Conservation (phyloP, 2,888 invertebrate genomes). For the Matsumyia berberina region DNA sequence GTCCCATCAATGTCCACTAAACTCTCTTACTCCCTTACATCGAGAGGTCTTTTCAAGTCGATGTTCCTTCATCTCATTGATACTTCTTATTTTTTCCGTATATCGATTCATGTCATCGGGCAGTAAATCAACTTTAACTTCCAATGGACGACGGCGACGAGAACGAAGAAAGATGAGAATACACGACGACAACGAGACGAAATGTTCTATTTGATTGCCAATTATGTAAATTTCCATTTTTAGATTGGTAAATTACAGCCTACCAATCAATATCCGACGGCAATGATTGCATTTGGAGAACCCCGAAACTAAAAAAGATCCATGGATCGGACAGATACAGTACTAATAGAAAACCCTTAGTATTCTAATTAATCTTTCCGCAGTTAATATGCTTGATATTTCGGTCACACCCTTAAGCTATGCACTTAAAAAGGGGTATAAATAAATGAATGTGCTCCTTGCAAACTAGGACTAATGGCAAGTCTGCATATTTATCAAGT, state of each 20-base stretch:
- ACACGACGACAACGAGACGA: slow-evolving; percentile 32
- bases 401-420: neutral
- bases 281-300: slow-evolving; percentile 39
- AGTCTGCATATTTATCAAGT: neutral
- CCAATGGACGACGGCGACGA: slow-evolving; percentile 1
- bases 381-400: neutral
- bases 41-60: neutral
- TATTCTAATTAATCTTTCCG: too few relatives aligned
- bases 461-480: too few relatives aligned
- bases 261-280: slow-evolving; percentile 26
- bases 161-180: slow-evolving; percentile 7
- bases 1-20: too few relatives aligned
- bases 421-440: neutral
- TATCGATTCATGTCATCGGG: slow-evolving; percentile 4
- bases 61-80: neutral
- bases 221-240: slow-evolving; percentile 64
- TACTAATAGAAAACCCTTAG: too few relatives aligned
- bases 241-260: slow-evolving; percentile 35
- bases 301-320: slow-evolving; percentile 1
- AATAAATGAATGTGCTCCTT: too few relatives aligned
- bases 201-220: slow-evolving; percentile 57
- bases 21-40: too few relatives aligned
- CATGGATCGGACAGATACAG: neutral
- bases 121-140: slow-evolving; percentile 31
- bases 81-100: slow-evolving; percentile 3